A percentile compares a stretch with the other conserved stretches of the same genome.
These are phyloP conservation scores for Salvelinus alpinus DNA, from an alignment of 2,113 vertebrate genomes.

Conservation along the genomic window DNA sequence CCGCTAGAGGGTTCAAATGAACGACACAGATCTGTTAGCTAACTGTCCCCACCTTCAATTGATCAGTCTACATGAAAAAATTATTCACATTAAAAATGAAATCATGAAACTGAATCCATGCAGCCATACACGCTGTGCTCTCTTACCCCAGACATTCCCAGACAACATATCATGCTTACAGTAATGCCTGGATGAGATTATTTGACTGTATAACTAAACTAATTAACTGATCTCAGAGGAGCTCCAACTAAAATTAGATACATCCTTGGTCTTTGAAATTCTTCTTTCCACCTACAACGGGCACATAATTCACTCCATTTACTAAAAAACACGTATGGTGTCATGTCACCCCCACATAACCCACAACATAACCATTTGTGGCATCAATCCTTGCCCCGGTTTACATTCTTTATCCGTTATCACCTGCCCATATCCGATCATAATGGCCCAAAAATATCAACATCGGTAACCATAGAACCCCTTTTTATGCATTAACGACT, in stretches of 20 bases:
- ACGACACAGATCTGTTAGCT: neutral
- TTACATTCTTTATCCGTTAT: neutral
- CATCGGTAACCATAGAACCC: slow-evolving; percentile 43
- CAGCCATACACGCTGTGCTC: neutral
- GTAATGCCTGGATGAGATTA: neutral
- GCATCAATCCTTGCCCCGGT: neutral
- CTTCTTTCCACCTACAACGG: slow-evolving; percentile 41
- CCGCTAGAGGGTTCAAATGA: neutral
- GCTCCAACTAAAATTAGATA: neutral
- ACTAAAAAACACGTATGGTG: neutral
- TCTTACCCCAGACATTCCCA: neutral
- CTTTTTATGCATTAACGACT: slow-evolving; percentile 67
- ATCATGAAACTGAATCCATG: neutral
- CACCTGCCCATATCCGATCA: slow-evolving; percentile 28
- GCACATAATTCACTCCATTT: slow-evolving; percentile 48
- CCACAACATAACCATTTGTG: neutral
- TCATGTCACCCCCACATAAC: no score
- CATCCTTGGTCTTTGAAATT: neutral
- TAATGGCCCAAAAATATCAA: slow-evolving; percentile 1
- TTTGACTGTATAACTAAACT: neutral
- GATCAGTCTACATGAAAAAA: neutral
- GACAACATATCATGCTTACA: slow-evolving; percentile 1
- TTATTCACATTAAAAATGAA: slow-evolving; percentile 7
- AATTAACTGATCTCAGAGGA: slow-evolving; percentile 5
- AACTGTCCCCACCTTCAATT: slow-evolving; percentile 5